These are phyloP conservation scores for Leptestheria dahalacensis DNA, from an alignment of 1,140 invertebrate genomes.

Conservation along the genomic window DNA sequence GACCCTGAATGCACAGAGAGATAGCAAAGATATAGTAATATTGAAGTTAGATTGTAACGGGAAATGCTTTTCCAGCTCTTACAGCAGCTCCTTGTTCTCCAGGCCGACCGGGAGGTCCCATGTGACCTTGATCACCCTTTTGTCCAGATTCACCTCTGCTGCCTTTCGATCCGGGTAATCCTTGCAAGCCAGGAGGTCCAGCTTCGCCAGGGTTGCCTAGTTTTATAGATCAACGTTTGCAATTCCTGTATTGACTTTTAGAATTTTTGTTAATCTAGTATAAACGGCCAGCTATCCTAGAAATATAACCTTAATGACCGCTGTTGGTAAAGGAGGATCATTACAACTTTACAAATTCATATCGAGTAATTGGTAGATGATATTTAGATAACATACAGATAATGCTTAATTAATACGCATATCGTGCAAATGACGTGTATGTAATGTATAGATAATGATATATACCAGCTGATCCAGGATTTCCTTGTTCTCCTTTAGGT, in stretches of 20 bases:
- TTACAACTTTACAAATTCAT: no score
- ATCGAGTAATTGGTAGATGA: no score
- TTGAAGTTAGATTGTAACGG: no score
- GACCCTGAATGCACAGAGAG: conserved; percentile 5
- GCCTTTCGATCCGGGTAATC: conserved; percentile 51
- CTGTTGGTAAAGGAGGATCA: no score
- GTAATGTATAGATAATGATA: no score
- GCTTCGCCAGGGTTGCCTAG: conserved; percentile 34
- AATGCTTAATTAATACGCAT: no score
- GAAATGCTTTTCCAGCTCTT: no score
- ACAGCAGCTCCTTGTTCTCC: conserved; percentile 52
- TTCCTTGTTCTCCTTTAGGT: conserved; percentile 53
- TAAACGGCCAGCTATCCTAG: neutral
- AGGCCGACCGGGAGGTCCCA: conserved; percentile 49
- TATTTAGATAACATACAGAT: no score
- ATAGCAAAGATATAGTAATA: no score
- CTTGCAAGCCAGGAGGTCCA: conserved; percentile 46
- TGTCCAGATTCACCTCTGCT: conserved; percentile 50
- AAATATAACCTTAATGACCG: no score
- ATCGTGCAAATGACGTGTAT: no score
- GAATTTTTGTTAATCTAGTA: neutral
- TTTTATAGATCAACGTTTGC: no score
- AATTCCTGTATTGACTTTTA: neutral
- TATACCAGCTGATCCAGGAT: conserved; percentile 8
- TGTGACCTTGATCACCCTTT: conserved; percentile 54